These are phyloP conservation scores for Karalla daura DNA, from an alignment of 2,797 vertebrate genomes.

Conservation along the genomic window DNA sequence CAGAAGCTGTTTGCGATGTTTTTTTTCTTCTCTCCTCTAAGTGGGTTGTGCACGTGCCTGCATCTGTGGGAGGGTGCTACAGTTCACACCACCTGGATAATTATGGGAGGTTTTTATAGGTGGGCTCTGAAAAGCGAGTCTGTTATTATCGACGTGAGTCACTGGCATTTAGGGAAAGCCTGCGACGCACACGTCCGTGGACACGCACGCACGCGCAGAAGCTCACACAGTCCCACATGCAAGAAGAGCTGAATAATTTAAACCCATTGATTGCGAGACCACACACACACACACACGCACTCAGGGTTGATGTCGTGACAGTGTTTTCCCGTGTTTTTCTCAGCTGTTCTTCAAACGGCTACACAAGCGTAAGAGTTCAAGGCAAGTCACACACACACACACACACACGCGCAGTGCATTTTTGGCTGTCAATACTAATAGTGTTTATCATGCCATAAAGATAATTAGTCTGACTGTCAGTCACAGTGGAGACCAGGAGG, in stretches of 20 bases:
- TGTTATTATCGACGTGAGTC: constrained; percentile 82
- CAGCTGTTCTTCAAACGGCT: constrained; percentile 43
- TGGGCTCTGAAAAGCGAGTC: constrained; percentile 78
- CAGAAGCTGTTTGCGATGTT: constrained; percentile 39
- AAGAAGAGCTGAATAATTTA: constrained; percentile 73
- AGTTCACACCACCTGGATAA: constrained; percentile 79
- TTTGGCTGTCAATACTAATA: constrained; percentile 74
- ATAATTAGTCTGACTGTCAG: constrained; percentile 77
- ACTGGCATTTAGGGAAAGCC: constrained; percentile 79
- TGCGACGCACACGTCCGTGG: constrained; percentile 29
- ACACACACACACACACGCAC: constrained; percentile 35
- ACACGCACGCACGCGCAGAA: constrained; percentile 5
- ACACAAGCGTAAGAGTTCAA: constrained; percentile 32
- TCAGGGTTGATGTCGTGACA: constrained; percentile 44
- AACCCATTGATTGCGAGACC: constrained; percentile 67
- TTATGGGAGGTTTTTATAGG: constrained; percentile 80
- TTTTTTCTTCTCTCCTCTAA: constrained; percentile 18
- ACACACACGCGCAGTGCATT: constrained; percentile 24
- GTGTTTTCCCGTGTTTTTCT: constrained; percentile 56
- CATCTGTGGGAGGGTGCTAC: constrained; percentile 47
- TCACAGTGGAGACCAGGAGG: constrained; percentile 49
- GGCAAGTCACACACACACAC: constrained; percentile 1
- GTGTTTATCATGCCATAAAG: constrained; percentile 75
- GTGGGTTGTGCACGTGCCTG: constrained; percentile 3
- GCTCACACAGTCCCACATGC: background rate